These are phyloP conservation scores for Furcula furcula DNA, from an alignment of 2,888 invertebrate genomes.

Conservation along the genomic window DNA sequence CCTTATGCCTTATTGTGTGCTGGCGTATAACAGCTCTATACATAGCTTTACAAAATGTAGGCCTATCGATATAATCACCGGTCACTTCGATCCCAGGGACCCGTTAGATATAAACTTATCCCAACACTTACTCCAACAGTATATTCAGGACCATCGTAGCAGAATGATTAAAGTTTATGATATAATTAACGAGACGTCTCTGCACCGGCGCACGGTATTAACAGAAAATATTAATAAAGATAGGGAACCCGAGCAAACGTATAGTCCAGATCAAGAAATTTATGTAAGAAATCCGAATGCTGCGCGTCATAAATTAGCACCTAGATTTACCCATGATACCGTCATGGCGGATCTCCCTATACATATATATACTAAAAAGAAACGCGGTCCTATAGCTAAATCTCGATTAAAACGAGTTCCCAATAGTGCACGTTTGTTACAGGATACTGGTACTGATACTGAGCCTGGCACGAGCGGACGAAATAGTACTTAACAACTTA, in stretches of 20 bases:
- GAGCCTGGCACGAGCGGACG: too few relatives aligned
- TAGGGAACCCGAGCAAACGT: conserved; percentile 19
- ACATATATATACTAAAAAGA: conserved; percentile 30
- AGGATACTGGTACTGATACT: too few relatives aligned
- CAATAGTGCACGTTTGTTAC: too few relatives aligned
- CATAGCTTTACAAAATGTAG: conserved; percentile 28
- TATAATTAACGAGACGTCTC: conserved; percentile 15
- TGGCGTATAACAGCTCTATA: conserved; percentile 25
- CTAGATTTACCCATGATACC: conserved; percentile 22
- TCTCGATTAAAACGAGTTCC: too few relatives aligned
- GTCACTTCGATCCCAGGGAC: conserved; percentile 29
- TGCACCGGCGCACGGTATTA: conserved; percentile 8
- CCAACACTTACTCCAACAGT: conserved; percentile 25
- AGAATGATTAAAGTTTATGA: conserved; percentile 20
- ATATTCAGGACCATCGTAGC: conserved; percentile 14
- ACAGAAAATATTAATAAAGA: conserved; percentile 18
- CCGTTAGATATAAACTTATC: conserved; percentile 22
- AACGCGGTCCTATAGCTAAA: too few relatives aligned
- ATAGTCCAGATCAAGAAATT: conserved; percentile 17
- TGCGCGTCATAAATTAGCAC: conserved; percentile 24
- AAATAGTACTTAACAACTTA: too few relatives aligned
- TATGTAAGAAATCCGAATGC: conserved; percentile 22
- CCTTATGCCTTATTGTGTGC: conserved; percentile 14
- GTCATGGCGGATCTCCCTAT: conserved; percentile 27
- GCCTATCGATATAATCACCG: conserved; percentile 24